A percentile compares a stretch with the other conserved stretches of the same genome.
Conservation (phyloP, 2,113 vertebrate species). For the Prionailurus bengalensis region DNA sequence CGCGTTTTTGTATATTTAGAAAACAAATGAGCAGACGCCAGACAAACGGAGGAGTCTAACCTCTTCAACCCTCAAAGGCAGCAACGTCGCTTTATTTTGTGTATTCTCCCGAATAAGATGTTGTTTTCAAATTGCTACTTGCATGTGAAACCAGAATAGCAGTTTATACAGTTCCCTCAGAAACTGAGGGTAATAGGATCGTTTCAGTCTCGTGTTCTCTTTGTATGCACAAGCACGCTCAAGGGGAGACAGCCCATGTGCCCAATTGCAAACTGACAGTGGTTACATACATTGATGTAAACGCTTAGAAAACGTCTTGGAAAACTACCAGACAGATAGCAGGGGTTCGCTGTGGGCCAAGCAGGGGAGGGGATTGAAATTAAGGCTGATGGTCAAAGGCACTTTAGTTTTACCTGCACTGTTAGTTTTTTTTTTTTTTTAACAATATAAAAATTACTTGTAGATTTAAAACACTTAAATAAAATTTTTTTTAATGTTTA, state of each 20-base stretch:
- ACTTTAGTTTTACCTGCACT: background rate
- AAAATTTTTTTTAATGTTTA: too few relatives aligned
- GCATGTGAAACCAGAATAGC: constrained; percentile 29
- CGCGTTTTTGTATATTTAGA: background rate
- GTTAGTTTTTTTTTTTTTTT: background rate
- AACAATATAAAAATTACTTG: background rate
- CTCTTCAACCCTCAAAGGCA: background rate
- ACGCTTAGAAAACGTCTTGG: background rate
- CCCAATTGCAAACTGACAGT: background rate
- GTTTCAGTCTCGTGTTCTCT: background rate
- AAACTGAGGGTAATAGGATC: rapidly evolving
- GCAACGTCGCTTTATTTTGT: background rate
- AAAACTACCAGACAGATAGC: background rate
- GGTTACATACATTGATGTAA: background rate
- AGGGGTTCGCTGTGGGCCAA: background rate
- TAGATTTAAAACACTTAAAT: background rate
- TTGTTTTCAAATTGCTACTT: constrained; percentile 13
- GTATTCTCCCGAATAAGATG: background rate
- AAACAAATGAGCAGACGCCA: background rate
- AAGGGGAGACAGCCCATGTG: background rate
- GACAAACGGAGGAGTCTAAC: background rate
- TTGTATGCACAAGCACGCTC: rapidly evolving
- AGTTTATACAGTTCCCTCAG: background rate
- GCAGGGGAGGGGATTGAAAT: background rate
- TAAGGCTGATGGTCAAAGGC: background rate